Percentiles rank a stretch among this genome's conserved stretches.
phyloP scores from a whole-genome alignment of 2,797 vertebrate genomes.

The Mionectes olivaceus region DNA sequence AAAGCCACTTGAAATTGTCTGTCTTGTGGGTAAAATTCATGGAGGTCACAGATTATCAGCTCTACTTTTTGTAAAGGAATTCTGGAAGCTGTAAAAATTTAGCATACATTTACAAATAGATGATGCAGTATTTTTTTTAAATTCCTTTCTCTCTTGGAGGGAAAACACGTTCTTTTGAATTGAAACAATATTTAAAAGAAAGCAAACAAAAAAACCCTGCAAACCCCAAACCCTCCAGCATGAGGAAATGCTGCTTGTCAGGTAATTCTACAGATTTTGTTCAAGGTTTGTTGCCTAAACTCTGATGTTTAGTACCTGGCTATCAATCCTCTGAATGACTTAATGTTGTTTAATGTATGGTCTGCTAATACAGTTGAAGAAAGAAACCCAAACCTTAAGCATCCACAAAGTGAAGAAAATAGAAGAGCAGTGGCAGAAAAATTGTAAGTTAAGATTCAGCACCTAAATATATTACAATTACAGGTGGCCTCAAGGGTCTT shows the following conservation, averaged over 20 bases:
- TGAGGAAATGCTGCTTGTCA: not conserved
- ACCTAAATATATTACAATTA: not conserved
- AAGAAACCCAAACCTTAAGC: not conserved
- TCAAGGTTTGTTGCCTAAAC: not conserved
- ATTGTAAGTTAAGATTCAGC: not conserved
- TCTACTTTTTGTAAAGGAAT: not conserved
- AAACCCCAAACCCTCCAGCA: fast-evolving
- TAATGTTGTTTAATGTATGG: not conserved
- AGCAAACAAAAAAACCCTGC: not conserved
- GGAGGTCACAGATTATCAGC: not conserved
- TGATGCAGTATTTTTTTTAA: not conserved
- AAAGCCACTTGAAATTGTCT: not conserved
- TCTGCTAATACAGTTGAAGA: not conserved
- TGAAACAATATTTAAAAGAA: not conserved
- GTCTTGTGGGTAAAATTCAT: not conserved
- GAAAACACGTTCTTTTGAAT: not conserved
- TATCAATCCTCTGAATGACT: not conserved
- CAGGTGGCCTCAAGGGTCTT: not conserved
- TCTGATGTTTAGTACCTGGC: not conserved
- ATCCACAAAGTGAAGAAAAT: not conserved
- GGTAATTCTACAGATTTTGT: not conserved
- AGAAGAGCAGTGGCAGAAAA: not conserved
- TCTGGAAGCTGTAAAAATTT: not conserved
- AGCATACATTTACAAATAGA: not conserved
- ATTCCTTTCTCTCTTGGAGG: not conserved